A percentile compares a stretch with the other conserved stretches of the same genome.
These are phyloP conservation scores for Ameiurus melas DNA, from an alignment of 2,113 vertebrate species.

Conservation along the genomic window DNA sequence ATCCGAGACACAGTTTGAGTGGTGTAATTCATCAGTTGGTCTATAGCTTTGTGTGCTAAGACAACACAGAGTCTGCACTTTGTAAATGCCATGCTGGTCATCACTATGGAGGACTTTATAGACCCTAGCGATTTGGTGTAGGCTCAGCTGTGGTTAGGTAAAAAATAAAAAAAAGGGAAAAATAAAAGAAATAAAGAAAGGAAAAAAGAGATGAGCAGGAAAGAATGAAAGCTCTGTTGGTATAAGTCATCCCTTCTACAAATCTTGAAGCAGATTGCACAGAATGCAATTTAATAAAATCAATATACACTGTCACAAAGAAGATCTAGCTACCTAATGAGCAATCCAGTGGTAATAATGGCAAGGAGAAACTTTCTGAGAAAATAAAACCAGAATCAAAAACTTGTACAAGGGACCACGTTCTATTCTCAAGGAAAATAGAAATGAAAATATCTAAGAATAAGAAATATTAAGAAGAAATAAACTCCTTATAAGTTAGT, in stretches of 20 bases:
- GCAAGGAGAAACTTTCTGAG: not conserved
- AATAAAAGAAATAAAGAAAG: not conserved
- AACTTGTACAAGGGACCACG: not conserved
- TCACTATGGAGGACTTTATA: not conserved
- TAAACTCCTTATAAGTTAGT: not conserved
- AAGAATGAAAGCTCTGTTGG: not conserved
- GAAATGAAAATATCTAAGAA: not conserved
- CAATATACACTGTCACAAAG: not conserved
- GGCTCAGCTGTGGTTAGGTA: not conserved
- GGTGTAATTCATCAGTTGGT: slow-evolving; percentile 16
- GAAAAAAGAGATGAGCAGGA: not conserved
- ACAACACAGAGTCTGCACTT: slow-evolving; percentile 8
- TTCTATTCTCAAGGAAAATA: not conserved
- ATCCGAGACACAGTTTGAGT: not conserved
- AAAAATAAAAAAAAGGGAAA: not conserved
- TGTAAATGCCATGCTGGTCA: slow-evolving; percentile 9
- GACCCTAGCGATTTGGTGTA: not conserved
- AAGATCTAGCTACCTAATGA: not conserved
- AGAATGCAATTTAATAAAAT: not conserved
- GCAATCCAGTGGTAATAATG: not conserved
- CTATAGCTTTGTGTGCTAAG: slow-evolving; percentile 10
- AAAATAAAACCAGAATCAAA: not conserved
- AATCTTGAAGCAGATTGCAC: not conserved
- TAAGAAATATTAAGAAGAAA: slow-evolving; percentile 7
- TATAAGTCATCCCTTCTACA: not conserved